Evolutionary conservation across 2,113 vertebrate genomes (phyloP).

Genomic region (Corythaeola cristata): DNA sequence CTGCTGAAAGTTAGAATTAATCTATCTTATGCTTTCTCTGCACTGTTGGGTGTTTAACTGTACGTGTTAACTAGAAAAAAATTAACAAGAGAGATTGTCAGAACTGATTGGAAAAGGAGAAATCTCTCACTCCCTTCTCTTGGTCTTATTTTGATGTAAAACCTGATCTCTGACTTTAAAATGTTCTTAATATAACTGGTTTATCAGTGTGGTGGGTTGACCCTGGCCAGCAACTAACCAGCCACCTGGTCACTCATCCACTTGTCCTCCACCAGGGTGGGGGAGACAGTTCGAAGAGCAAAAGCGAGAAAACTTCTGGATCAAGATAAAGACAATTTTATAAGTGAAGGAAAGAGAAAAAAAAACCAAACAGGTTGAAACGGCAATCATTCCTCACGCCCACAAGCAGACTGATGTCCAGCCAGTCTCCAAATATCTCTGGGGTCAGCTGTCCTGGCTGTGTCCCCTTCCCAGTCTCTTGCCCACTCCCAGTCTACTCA

Average conservation of each 20-base stretch:
- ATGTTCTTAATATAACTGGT: not conserved
- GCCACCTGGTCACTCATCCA: not conserved
- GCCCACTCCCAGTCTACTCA: not conserved
- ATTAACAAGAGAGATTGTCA: not conserved
- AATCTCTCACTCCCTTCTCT: not conserved
- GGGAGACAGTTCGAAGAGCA: not conserved
- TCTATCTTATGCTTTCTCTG: not conserved
- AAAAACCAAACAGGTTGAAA: not conserved
- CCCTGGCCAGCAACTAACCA: not conserved
- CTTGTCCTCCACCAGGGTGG: not conserved
- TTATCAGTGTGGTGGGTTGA: not conserved
- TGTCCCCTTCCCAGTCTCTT: not conserved
- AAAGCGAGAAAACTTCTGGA: not conserved
- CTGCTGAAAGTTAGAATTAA: not conserved
- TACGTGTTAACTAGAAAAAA: not conserved
- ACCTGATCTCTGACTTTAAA: not conserved
- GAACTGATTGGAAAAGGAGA: not conserved
- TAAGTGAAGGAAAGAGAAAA: not conserved
- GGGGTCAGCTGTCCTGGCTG: not conserved
- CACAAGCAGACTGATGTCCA: not conserved
- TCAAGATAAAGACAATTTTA: not conserved
- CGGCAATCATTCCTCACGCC: not conserved
- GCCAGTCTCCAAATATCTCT: not conserved
- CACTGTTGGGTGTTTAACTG: not conserved
- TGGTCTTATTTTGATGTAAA: not conserved